These are phyloP conservation scores for Microhierax caerulescens DNA, from an alignment of 2,797 vertebrate species.

Conservation along the genomic window DNA sequence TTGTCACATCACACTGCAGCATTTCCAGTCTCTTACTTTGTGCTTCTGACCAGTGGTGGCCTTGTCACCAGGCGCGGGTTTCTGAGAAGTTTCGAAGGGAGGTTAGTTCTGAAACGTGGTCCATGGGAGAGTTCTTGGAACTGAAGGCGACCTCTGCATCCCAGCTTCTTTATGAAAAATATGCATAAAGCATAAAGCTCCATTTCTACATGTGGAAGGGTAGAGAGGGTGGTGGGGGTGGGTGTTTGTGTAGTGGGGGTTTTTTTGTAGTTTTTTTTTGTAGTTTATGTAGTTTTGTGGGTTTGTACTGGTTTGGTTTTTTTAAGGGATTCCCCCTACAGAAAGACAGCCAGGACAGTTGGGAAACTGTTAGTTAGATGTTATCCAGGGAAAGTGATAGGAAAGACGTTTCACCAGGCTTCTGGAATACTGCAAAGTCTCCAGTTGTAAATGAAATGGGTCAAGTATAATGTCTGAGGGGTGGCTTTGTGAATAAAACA, in stretches of 20 bases:
- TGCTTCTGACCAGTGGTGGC: neutral
- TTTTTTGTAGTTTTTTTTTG: too few species aligned
- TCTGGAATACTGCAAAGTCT: neutral
- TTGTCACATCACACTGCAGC: neutral
- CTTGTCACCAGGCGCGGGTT: neutral
- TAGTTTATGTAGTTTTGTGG: too few species aligned
- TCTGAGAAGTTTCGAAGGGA: neutral
- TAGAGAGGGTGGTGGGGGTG: neutral
- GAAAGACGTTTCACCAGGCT: neutral
- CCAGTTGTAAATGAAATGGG: neutral
- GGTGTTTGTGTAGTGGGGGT: fast-evolving
- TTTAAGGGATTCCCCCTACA: neutral
- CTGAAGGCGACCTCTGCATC: neutral
- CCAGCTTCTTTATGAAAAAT: neutral
- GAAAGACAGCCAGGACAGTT: neutral
- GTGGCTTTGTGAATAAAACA: neutral
- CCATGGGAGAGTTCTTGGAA: neutral
- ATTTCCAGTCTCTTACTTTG: neutral
- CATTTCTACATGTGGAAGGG: neutral
- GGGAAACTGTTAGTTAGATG: neutral
- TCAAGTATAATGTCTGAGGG: neutral
- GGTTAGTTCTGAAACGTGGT: fast-evolving
- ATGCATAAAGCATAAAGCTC: neutral
- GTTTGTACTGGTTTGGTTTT: neutral
- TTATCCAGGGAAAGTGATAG: neutral